Conservation (phyloP, 2,113 vertebrate genomes). For the Nothobranchius kuhntae region DNA sequence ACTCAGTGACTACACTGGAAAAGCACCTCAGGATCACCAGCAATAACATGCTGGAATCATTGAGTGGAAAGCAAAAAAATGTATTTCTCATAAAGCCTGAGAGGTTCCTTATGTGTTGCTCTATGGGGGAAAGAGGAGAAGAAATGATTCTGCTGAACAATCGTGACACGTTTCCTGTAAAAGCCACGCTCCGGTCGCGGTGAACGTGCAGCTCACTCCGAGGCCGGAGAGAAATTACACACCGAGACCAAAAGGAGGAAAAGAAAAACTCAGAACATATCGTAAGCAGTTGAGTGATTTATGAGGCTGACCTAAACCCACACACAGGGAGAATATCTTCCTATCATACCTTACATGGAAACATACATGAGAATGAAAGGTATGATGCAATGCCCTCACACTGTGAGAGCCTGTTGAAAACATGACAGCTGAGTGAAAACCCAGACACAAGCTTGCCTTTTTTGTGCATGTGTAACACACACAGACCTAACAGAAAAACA, state of each 20-base stretch:
- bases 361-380: constrained; percentile 55
- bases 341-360: constrained; percentile 75
- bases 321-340: constrained; percentile 49
- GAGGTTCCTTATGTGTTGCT: constrained; percentile 67
- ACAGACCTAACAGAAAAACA: constrained; percentile 14
- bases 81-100: constrained; percentile 71
- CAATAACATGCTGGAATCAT: constrained; percentile 65
- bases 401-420: constrained; percentile 43
- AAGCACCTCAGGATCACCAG: constrained; percentile 28
- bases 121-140: constrained; percentile 29
- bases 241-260: constrained; percentile 17
- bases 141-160: constrained; percentile 58
- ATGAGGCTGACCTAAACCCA: constrained; percentile 61
- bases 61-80: constrained; percentile 71
- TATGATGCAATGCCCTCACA: constrained; percentile 63
- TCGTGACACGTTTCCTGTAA: constrained; percentile 58
- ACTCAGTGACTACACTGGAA: constrained; percentile 22
- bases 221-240: constrained; percentile 53
- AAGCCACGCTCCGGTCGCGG: constrained; percentile 28
- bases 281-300: constrained; percentile 63
- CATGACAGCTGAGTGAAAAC: constrained; percentile 58
- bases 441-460: constrained; percentile 48
- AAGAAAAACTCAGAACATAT: constrained; percentile 28
- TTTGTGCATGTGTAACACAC: constrained; percentile 23
- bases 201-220: constrained; percentile 28